A percentile compares a stretch with the other conserved stretches of the same genome.
Evolutionary conservation across 2,888 invertebrate species (phyloP).

Genomic region (Pyrrhia umbra): DNA sequence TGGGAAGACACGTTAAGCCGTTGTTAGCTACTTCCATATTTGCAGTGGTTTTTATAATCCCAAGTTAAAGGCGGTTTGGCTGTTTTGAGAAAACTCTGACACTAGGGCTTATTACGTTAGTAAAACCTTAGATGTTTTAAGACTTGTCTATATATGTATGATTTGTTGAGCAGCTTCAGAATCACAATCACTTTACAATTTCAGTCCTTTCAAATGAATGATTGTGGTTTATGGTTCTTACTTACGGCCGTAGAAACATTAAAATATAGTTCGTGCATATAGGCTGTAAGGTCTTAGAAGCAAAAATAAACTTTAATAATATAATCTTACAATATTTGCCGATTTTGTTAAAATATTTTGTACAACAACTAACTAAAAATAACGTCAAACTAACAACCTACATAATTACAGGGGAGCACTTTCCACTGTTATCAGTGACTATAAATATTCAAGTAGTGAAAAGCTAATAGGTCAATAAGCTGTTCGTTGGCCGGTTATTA

Average conservation of each 20-base stretch:
- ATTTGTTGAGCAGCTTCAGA: background rate
- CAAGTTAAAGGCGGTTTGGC: no score
- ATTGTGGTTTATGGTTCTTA: background rate
- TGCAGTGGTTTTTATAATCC: no score
- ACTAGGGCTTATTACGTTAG: no score
- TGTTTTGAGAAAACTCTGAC: no score
- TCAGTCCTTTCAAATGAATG: background rate
- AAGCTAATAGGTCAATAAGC: constrained; percentile 78
- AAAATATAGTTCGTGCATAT: constrained; percentile 8
- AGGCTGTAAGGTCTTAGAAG: background rate
- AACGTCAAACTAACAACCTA: constrained; percentile 39
- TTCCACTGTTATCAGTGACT: constrained; percentile 65
- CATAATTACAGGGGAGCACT: constrained; percentile 57
- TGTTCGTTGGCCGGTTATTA: constrained; percentile 73
- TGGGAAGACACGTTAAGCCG: no score
- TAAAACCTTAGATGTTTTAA: no score
- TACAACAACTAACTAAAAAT: constrained; percentile 43
- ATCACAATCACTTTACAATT: background rate
- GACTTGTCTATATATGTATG: background rate
- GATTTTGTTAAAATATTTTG: constrained; percentile 33
- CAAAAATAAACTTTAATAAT: constrained; percentile 28
- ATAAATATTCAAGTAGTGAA: constrained; percentile 78
- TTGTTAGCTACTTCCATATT: no score
- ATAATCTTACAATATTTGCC: constrained; percentile 32
- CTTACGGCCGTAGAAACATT: constrained; percentile 4